Base-by-base conservation (phyloP, 1,140 invertebrate genomes). In the Maniola jurtina region DNA sequence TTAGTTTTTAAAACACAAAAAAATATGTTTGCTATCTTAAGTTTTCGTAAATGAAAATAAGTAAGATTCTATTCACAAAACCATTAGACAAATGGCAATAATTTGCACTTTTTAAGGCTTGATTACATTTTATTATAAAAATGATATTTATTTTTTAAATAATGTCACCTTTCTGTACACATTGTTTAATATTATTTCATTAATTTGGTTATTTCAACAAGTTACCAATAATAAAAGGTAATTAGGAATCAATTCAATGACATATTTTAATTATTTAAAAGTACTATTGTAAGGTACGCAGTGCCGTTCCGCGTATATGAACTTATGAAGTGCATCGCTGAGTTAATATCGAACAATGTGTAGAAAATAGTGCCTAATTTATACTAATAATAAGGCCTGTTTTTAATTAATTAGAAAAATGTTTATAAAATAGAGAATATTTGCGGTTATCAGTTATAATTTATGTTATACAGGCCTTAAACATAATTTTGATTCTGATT, bases 101-200 rank as follows among this genome's bases (percentile, higher is more conserved):
- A 52, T 63, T 70, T 66, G 71, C 68, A 72, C 71, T 72, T 70
- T 69, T 70, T 56, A 67, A 71, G 70, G 66, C 59, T 14, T 69
- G 66, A 61, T 65, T 72, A 70, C 48, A 66, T 64, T 47, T 11
- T 60, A n/a, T 42, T 55, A 55, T 16, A 42, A 57, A 47, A 54
- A 11, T 42, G 50, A 60, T 42, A 60, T 55, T 36, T 54, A 55
- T 33, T 66, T 54, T 42, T 13, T 13, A 45, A 34, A 50, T 36
- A 14, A 36, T 38, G 33, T 16, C 52, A 60, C 1, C 48, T 61
- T 61, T 54, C n/a, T 66, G 16, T 52, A 66, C 64, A 61, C 59
- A 61, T 56, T 55, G 33, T 56, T 63, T 10, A 61, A 25, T 25
- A 52, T 9, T 6, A 3, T 9, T 9, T 2, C 1, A 42, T 42